Evolutionary conservation across 2,888 invertebrate species (phyloP).

Genomic region (Pristionchus mayeri): DNA sequence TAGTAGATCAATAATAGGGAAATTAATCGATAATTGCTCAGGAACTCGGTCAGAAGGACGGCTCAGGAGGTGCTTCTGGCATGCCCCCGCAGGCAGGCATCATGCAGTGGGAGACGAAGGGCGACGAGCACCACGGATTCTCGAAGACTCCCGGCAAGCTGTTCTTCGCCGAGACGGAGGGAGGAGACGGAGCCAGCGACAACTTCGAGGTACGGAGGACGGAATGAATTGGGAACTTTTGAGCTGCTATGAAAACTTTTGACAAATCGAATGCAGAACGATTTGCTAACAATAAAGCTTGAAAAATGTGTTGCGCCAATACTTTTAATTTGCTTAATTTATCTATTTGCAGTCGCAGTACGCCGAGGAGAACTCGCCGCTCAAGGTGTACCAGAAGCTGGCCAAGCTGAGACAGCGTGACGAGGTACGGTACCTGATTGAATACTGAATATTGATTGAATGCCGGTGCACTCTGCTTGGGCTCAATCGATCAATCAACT

Average conservation of each 20-base stretch:
- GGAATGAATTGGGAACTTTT: not conserved
- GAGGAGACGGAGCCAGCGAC: constrained; percentile 52
- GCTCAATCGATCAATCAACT: not conserved
- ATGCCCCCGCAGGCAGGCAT: constrained; percentile 52
- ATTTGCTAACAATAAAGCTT: no score
- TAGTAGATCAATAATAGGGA: not conserved
- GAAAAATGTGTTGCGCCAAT: no score
- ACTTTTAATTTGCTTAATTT: not conserved
- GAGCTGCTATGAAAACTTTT: no score
- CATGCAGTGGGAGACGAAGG: constrained; percentile 62
- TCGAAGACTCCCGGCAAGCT: constrained; percentile 42
- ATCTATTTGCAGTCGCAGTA: constrained; percentile 58
- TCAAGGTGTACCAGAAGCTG: constrained; percentile 65
- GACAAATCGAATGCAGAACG: no score
- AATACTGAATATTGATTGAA: constrained; percentile 5
- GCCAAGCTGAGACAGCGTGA: constrained; percentile 68
- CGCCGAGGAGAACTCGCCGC: constrained; percentile 55
- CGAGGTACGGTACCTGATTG: constrained; percentile 56
- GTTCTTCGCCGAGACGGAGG: constrained; percentile 61
- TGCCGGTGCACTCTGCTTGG: not conserved
- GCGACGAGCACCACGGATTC: constrained; percentile 62
- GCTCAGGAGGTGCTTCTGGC: not conserved
- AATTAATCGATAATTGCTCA: not conserved
- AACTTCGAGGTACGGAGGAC: constrained; percentile 57
- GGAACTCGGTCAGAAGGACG: constrained; percentile 50